phyloP scores from a whole-genome alignment of 1,140 invertebrate species.

The Ridgeia piscesae region DNA sequence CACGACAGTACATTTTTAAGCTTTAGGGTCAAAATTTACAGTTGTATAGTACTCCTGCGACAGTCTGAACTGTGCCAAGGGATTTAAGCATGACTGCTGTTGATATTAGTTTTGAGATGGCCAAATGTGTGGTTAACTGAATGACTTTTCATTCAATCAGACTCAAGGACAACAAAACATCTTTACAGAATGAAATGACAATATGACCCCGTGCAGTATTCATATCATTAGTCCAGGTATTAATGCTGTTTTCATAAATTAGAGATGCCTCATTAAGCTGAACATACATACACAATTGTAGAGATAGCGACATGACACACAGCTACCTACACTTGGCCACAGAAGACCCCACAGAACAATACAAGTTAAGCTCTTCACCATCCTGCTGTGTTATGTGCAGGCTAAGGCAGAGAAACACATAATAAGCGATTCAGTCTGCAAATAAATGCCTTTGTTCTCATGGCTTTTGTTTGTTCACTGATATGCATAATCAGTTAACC shows the following conservation, averaged over 20 bases:
- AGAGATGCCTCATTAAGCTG: not conserved
- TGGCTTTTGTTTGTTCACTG: conserved; percentile 3
- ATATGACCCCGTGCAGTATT: not conserved
- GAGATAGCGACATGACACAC: no score
- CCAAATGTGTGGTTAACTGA: no score
- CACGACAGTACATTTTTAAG: no score
- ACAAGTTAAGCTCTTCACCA: not conserved
- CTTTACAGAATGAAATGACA: not conserved
- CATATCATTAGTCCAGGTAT: not conserved
- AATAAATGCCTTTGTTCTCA: not conserved
- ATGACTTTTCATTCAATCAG: not conserved
- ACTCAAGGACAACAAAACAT: not conserved
- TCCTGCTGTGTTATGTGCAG: not conserved
- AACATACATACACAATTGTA: not conserved
- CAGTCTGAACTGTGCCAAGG: no score
- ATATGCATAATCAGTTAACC: not conserved
- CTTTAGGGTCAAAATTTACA: no score
- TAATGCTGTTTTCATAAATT: not conserved
- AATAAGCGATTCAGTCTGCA: not conserved
- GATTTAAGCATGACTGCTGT: no score
- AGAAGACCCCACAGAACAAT: not conserved
- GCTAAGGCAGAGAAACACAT: not conserved
- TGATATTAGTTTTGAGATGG: no score
- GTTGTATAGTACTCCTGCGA: no score
- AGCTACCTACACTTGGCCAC: no score